Conservation (phyloP, 2,797 vertebrate species). For the Dermochelys coriacea region DNA sequence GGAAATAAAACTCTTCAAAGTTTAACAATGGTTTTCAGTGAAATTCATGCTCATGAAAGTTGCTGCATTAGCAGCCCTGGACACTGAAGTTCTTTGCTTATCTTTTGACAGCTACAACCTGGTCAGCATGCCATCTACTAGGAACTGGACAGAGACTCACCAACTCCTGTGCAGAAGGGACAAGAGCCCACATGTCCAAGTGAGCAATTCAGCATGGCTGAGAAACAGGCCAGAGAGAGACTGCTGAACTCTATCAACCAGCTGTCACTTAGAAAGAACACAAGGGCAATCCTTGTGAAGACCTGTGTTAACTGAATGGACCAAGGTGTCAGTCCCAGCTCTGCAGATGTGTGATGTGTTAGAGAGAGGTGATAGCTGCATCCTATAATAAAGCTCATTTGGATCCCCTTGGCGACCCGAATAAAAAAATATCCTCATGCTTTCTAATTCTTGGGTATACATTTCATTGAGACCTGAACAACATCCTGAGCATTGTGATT, state of each 20-base stretch:
- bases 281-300: not conserved
- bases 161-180: not conserved
- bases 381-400: not conserved
- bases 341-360: not conserved
- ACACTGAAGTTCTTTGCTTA: not conserved
- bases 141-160: not conserved
- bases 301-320: not conserved
- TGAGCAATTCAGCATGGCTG: not conserved
- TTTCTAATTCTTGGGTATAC: not conserved
- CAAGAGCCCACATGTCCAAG: not conserved
- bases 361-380: not conserved
- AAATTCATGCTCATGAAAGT: not conserved
- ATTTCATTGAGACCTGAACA: not conserved
- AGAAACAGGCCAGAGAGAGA: not conserved
- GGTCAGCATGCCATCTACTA: not conserved
- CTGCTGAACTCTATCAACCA: not conserved
- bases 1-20: not conserved
- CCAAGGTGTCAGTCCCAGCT: not conserved
- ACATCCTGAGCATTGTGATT: not conserved
- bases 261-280: not conserved
- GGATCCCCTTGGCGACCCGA: not conserved
- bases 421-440: not conserved
- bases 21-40: not conserved
- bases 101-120: not conserved
- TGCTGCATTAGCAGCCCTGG: not conserved